Evolutionary conservation across 2,888 invertebrate genomes (phyloP).

Genomic region (Dryadula phaetusa): DNA sequence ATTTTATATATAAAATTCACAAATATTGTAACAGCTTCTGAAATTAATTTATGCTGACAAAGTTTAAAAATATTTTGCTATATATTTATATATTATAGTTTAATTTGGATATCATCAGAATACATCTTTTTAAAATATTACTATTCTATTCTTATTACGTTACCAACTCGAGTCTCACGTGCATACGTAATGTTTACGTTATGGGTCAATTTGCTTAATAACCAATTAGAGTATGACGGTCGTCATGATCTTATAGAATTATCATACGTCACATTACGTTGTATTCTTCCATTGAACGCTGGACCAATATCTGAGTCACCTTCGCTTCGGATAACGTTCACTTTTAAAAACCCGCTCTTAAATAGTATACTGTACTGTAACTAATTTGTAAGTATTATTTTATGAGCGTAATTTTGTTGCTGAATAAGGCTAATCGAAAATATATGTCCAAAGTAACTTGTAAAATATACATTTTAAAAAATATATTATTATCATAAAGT

Average conservation of each 20-base stretch:
- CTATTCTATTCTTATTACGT: conserved; percentile 33
- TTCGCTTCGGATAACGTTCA: conserved; percentile 31
- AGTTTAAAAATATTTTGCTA: too few species aligned
- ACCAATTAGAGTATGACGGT: conserved; percentile 42
- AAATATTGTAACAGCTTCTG: background rate
- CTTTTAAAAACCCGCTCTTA: conserved; percentile 38
- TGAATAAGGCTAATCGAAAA: background rate
- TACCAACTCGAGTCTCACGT: conserved; percentile 30
- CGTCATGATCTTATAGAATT: conserved; percentile 22
- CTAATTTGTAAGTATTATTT: conserved; percentile 10
- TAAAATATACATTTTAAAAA: background rate
- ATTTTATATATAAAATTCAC: background rate
- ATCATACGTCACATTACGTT: conserved; percentile 42
- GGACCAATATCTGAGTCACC: conserved; percentile 59
- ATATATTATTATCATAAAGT: too few species aligned
- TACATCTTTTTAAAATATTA: background rate
- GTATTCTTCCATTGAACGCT: conserved; percentile 63
- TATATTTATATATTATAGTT: too few species aligned
- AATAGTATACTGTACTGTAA: conserved; percentile 9
- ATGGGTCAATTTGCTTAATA: conserved; percentile 39
- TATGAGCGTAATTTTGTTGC: background rate
- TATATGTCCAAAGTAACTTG: background rate
- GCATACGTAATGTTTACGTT: conserved; percentile 11
- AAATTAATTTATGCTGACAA: too few species aligned
- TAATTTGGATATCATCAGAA: too few species aligned